phyloP scores from a whole-genome alignment of 2,797 vertebrate species.

The Natrix natrix region DNA sequence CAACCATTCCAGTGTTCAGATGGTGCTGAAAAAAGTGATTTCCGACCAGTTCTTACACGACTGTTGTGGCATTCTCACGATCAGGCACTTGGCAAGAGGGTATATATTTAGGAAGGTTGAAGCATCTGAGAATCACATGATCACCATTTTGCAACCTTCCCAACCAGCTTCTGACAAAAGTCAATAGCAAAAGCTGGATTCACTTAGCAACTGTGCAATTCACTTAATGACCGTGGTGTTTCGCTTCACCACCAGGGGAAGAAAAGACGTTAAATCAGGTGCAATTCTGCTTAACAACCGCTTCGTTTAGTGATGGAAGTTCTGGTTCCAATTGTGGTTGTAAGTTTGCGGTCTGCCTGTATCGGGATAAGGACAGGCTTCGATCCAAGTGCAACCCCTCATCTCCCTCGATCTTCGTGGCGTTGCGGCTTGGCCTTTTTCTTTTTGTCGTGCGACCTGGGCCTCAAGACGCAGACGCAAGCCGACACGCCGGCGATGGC shows the following conservation, averaged over 20 bases:
- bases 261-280: background rate
- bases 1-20: background rate
- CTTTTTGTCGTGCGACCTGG: slow-evolving; percentile 73
- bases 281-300: background rate
- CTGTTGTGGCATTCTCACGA: background rate
- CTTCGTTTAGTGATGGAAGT: background rate
- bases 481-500: slow-evolving; percentile 88
- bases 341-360: background rate
- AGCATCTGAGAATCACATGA: background rate
- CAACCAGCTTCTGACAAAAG: background rate
- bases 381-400: slow-evolving; percentile 40
- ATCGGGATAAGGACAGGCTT: background rate
- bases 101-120: background rate
- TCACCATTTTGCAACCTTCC: background rate
- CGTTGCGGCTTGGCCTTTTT: slow-evolving; percentile 72
- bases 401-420: slow-evolving; percentile 69
- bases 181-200: background rate
- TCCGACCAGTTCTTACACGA: background rate
- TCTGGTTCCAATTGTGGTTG: background rate
- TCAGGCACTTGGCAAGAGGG: background rate
- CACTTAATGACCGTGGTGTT: background rate
- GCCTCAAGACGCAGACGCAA: slow-evolving; percentile 83
- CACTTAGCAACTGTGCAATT: background rate
- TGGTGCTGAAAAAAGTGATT: background rate
- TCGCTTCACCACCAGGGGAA: background rate